These are phyloP conservation scores for Rotaria macrura DNA, from an alignment of 2,888 invertebrate species.

Conservation along the genomic window DNA sequence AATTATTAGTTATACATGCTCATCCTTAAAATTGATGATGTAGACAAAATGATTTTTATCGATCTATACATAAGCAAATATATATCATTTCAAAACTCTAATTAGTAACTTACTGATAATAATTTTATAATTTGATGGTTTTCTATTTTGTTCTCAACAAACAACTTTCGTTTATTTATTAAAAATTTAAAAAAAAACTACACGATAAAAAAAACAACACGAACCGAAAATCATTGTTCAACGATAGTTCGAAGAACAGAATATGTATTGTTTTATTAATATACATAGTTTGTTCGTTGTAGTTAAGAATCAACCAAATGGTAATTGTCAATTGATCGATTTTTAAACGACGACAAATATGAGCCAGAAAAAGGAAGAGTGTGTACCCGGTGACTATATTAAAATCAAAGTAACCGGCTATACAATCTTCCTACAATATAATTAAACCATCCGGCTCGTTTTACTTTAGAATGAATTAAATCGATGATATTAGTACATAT, in stretches of 20 bases:
- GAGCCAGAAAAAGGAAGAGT: constrained; percentile 12
- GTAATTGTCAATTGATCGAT: too few species aligned
- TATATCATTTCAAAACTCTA: too few species aligned
- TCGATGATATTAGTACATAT: neutral
- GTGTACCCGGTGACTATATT: constrained; percentile 15
- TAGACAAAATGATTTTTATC: too few species aligned
- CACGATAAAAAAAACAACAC: neutral
- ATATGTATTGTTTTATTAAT: too few species aligned
- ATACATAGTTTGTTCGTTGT: too few species aligned
- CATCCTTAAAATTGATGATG: neutral
- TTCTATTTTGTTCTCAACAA: neutral
- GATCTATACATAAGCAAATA: neutral
- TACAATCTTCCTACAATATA: constrained; percentile 8
- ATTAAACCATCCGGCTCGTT: neutral
- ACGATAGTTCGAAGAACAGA: neutral
- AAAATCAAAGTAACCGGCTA: neutral
- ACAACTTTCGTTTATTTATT: neutral
- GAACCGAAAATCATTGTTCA: neutral
- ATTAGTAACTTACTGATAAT: too few species aligned
- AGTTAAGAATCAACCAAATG: too few species aligned
- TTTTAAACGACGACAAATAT: neutral
- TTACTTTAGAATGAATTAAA: neutral
- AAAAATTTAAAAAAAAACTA: neutral
- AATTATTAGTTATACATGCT: neutral
- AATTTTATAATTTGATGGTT: too few species aligned